Conservation (phyloP, 23 tunicate species). For the Trididemnum clinides region DNA sequence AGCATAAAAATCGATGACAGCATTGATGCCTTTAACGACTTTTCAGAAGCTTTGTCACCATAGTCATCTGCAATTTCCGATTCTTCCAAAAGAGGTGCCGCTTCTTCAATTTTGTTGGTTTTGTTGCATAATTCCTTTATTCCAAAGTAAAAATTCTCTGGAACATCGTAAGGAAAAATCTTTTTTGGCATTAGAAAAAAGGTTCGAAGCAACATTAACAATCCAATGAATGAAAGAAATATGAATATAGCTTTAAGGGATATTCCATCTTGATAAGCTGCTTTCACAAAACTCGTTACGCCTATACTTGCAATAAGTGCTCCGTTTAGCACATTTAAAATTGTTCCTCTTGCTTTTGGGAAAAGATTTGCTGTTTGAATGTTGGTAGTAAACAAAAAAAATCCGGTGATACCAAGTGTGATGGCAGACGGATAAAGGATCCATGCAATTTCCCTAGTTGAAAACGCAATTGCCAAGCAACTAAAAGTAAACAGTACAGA, state of each 20-base stretch:
- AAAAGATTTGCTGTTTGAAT: neutral
- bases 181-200: slow-evolving; percentile 1
- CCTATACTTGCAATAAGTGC: neutral
- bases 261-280: neutral
- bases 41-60: neutral
- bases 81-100: neutral
- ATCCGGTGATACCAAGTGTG: neutral
- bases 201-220: neutral
- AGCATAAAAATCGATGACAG: neutral
- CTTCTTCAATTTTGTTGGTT: neutral
- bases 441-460: neutral
- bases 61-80: neutral
- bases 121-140: neutral
- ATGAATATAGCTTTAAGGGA: neutral
- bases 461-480: neutral
- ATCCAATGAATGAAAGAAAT: neutral
- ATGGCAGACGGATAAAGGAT: neutral
- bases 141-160: neutral
- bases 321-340: neutral
- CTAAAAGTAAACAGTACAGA: neutral
- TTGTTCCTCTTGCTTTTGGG: neutral
- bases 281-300: neutral
- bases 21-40: neutral
- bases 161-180: neutral
- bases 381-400: neutral